Conservation (phyloP, 2,797 vertebrate genomes). For the Chelonia mydas region DNA sequence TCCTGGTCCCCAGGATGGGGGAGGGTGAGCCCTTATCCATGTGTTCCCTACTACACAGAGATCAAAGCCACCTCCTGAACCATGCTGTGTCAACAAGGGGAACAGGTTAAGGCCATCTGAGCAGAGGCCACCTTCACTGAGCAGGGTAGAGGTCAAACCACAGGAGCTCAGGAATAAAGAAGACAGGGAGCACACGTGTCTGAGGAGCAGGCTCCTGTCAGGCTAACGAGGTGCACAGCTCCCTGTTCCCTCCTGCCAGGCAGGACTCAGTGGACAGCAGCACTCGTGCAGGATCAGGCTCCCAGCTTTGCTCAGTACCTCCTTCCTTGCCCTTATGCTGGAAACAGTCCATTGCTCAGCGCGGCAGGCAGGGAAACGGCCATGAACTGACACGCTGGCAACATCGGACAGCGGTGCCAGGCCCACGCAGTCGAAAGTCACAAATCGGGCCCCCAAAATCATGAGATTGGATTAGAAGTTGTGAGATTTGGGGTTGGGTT, state of each 20-base stretch:
- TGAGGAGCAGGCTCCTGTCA: background rate
- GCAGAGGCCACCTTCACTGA: background rate
- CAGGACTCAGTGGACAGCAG: accelerated
- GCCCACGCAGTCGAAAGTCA: background rate
- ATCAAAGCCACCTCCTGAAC: background rate
- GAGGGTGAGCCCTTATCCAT: background rate
- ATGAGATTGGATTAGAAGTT: background rate
- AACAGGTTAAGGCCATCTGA: background rate
- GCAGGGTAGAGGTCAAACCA: background rate
- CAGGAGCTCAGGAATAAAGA: background rate
- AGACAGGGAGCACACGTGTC: accelerated
- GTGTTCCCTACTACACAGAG: background rate
- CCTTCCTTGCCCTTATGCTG: background rate
- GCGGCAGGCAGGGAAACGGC: too few relatives aligned
- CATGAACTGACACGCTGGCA: background rate
- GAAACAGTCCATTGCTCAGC: background rate
- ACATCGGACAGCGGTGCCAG: background rate
- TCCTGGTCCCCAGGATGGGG: background rate
- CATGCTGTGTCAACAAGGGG: background rate
- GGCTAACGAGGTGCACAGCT: background rate
- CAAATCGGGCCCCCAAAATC: background rate
- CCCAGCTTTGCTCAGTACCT: background rate
- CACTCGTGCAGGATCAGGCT: background rate
- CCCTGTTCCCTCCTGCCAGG: background rate
- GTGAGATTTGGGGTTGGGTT: background rate